Percentiles rank a stretch among this genome's conserved stretches.
These are phyloP conservation scores for Danio choprae DNA, from an alignment of 2,797 vertebrate genomes.

Conservation along the genomic window DNA sequence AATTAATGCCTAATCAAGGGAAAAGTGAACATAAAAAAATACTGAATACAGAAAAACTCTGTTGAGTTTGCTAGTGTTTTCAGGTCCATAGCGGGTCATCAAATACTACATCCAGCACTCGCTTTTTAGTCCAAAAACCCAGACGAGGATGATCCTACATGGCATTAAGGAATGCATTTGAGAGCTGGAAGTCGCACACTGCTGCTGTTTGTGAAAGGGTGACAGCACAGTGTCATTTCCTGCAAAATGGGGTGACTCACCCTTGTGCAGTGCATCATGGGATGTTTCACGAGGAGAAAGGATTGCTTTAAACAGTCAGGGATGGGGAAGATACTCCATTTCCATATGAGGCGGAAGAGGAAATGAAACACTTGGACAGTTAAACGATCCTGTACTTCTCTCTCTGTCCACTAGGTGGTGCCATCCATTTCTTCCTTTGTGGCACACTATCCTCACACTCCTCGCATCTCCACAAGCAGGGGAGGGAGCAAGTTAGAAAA, in stretches of 20 bases:
- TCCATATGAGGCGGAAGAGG: background rate
- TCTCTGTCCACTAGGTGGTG: conserved; percentile 35
- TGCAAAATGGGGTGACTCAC: conserved; percentile 52
- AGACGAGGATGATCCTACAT: background rate
- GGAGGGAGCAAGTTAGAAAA: conserved; percentile 59
- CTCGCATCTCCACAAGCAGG: conserved; percentile 40
- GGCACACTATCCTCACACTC: background rate
- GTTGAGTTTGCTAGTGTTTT: conserved; percentile 46
- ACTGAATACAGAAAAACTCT: conserved; percentile 41
- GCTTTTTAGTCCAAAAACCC: conserved; percentile 39
- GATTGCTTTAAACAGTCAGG: conserved; percentile 61
- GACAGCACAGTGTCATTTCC: conserved; percentile 57
- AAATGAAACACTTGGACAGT: conserved; percentile 38
- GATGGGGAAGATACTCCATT: background rate
- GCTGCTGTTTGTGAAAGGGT: conserved; percentile 51
- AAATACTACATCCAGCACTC: background rate
- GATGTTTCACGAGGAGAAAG: conserved; percentile 49
- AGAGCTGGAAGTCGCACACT: conserved; percentile 45
- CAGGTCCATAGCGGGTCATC: conserved; percentile 30
- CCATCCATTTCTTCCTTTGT: conserved; percentile 12
- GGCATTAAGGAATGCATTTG: conserved; percentile 42
- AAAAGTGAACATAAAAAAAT: conserved; percentile 60
- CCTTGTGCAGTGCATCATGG: conserved; percentile 65
- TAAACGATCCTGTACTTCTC: conserved; percentile 40
- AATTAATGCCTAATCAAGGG: conserved; percentile 19